These are phyloP conservation scores for Gallinago paraguaiae DNA, from an alignment of 2,113 vertebrate species.

Conservation along the genomic window DNA sequence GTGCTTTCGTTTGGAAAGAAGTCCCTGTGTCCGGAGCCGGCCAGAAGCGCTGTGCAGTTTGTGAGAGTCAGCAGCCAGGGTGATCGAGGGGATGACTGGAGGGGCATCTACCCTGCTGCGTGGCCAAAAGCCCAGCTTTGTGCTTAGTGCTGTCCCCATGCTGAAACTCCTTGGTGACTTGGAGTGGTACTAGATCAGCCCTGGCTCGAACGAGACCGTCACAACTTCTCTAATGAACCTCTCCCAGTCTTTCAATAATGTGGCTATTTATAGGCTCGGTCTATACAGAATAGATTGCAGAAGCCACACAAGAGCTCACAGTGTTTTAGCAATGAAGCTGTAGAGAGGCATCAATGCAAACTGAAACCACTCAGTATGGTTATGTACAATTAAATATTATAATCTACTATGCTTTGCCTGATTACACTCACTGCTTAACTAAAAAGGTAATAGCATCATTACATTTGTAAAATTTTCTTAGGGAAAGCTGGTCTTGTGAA, in stretches of 20 bases:
- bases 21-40: neutral
- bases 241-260: neutral
- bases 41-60: neutral
- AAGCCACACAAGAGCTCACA: slow-evolving; percentile 12
- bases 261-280: slow-evolving; percentile 30
- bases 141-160: neutral
- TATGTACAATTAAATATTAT: neutral
- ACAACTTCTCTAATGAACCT: slow-evolving; percentile 36
- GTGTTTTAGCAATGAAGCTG: slow-evolving; percentile 4
- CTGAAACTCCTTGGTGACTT: neutral
- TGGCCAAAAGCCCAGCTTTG: neutral
- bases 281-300: slow-evolving; percentile 16
- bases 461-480: neutral
- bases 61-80: fast-evolving
- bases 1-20: neutral
- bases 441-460: neutral
- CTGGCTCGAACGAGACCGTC: neutral
- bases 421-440: neutral
- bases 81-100: neutral
- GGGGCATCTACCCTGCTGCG: neutral
- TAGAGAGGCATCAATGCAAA: neutral
- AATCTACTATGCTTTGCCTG: neutral
- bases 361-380: neutral
- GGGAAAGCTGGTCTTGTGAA: neutral
- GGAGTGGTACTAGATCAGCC: neutral